Percentiles rank a stretch among this genome's conserved stretches.
phyloP scores from a whole-genome alignment of 2,797 vertebrate species.

The Setipinna tenuifilis region DNA sequence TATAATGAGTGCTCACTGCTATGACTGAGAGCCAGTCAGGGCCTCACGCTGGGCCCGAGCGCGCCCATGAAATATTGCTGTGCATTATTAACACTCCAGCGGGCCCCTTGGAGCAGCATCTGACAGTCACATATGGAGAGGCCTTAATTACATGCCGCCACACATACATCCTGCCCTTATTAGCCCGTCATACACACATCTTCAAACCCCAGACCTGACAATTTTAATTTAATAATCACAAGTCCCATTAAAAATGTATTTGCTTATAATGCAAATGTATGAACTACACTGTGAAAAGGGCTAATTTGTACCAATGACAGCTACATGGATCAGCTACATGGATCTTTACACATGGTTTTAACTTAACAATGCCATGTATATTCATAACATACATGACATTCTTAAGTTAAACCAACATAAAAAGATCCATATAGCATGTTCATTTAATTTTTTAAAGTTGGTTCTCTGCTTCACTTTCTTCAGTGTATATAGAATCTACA shows the following conservation, averaged over 20 bases:
- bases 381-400: too few relatives aligned
- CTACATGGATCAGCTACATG: too few relatives aligned
- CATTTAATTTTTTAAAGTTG: too few relatives aligned
- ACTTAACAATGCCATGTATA: too few relatives aligned
- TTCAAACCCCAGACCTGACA: background rate
- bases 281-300: too few relatives aligned
- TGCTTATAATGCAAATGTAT: background rate
- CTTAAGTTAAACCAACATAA: too few relatives aligned
- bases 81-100: slow-evolving; percentile 1
- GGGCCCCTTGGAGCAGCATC: background rate
- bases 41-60: too few relatives aligned
- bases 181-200: background rate
- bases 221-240: background rate
- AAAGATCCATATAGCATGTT: too few relatives aligned
- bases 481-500: background rate
- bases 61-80: background rate
- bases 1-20: background rate
- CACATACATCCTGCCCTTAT: background rate
- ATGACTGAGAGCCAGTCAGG: too few relatives aligned
- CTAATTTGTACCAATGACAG: too few relatives aligned
- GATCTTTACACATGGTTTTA: too few relatives aligned
- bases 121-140: background rate
- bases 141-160: background rate
- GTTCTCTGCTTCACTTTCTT: too few relatives aligned
- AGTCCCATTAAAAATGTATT: background rate